A percentile compares a stretch with the other conserved stretches of the same genome.
Evolutionary conservation across 2,113 vertebrate species (phyloP).

Genomic region (Gorilla gorilla): DNA sequence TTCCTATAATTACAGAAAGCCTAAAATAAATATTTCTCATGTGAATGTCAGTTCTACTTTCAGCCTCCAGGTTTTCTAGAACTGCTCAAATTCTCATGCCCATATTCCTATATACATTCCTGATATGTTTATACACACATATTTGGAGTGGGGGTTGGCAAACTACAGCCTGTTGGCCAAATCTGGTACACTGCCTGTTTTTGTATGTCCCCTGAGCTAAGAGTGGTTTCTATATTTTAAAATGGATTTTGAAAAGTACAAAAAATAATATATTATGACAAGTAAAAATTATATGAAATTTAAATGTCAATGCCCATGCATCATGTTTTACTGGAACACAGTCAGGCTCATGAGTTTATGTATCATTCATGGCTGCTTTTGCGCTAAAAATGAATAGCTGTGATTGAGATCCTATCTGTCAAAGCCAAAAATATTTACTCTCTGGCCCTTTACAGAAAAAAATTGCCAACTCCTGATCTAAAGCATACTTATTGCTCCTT

Average conservation of each 20-base stretch:
- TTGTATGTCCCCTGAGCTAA: not conserved
- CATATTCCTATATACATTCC: not conserved
- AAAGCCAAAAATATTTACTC: not conserved
- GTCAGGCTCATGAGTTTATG: not conserved
- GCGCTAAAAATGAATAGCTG: not conserved
- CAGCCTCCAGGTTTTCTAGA: not conserved
- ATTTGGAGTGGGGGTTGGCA: not conserved
- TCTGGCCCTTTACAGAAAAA: not conserved
- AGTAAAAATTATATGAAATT: not conserved
- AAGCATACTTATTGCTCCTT: not conserved
- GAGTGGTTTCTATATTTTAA: not conserved
- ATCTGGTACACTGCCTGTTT: not conserved
- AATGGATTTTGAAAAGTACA: not conserved
- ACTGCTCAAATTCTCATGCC: not conserved
- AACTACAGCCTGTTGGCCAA: not conserved
- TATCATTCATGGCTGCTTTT: not conserved
- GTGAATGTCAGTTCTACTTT: constrained; percentile 16
- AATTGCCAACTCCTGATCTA: not conserved
- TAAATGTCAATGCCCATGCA: not conserved
- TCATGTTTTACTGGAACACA: not conserved
- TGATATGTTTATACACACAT: not conserved
- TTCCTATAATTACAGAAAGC: not conserved
- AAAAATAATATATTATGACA: not conserved
- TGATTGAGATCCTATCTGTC: not conserved
- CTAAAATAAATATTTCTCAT: constrained; percentile 14